Evolutionary conservation across 1,140 invertebrate species (phyloP).

Genomic region (Pachyrhynchus sulphureomaculatus): DNA sequence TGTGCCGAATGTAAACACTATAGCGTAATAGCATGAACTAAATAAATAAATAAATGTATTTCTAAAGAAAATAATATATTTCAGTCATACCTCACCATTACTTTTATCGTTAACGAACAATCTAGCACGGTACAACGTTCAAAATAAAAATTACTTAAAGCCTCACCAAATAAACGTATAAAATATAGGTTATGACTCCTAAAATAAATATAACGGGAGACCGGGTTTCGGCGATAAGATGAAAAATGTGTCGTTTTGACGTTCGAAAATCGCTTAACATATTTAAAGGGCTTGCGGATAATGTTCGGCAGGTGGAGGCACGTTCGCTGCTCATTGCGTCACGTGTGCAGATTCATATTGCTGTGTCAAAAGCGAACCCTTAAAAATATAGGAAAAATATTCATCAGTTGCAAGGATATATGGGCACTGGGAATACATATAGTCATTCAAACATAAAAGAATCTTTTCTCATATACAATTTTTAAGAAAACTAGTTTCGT

Average conservation of each 20-base stretch:
- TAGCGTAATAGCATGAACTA: too few relatives aligned
- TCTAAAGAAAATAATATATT: too few relatives aligned
- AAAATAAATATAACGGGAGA: constrained; percentile 16
- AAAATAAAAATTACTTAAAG: constrained; percentile 5
- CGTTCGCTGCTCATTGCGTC: constrained; percentile 35
- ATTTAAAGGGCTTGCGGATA: constrained; percentile 29
- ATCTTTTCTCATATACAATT: too few relatives aligned
- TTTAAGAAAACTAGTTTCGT: too few relatives aligned
- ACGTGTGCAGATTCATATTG: constrained; percentile 34
- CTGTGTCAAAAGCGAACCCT: constrained; percentile 15
- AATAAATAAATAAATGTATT: too few relatives aligned
- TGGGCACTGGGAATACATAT: constrained; percentile 8
- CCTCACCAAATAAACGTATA: constrained; percentile 2
- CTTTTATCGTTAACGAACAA: background rate
- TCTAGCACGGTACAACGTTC: background rate
- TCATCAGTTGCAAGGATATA: constrained; percentile 18
- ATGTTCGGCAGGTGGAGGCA: constrained; percentile 22
- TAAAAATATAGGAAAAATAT: constrained; percentile 25
- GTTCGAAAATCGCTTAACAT: constrained; percentile 32
- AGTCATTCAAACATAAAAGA: too few relatives aligned
- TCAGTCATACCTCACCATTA: too few relatives aligned
- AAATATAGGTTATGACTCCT: constrained; percentile 8
- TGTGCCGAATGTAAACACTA: too few relatives aligned
- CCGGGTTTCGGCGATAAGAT: constrained; percentile 14
- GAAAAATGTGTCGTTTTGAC: constrained; percentile 16